Evolutionary conservation across 1,140 invertebrate genomes (phyloP).

Genomic region (Rhynchophorus ferrugineus): DNA sequence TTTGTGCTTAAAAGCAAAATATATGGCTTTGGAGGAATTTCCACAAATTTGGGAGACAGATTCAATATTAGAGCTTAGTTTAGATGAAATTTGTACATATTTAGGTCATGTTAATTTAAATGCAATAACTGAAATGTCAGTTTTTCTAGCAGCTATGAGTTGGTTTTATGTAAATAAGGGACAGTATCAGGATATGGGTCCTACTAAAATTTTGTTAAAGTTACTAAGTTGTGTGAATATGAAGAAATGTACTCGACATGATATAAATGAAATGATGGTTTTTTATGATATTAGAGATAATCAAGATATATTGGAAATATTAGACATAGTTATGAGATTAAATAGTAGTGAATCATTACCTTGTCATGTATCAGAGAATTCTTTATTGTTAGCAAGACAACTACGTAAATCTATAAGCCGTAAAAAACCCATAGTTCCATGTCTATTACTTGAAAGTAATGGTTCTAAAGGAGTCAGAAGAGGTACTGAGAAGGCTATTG

Average conservation of each 20-base stretch:
- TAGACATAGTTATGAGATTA: constrained; percentile 22
- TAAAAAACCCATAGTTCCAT: constrained; percentile 18
- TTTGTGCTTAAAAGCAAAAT: constrained; percentile 34
- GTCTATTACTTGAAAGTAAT: constrained; percentile 14
- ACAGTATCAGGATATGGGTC: constrained; percentile 9
- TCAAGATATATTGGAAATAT: constrained; percentile 19
- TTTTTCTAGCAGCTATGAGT: constrained; percentile 31
- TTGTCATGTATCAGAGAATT: constrained; percentile 3
- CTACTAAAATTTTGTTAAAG: constrained; percentile 13
- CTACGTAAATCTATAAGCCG: constrained; percentile 13
- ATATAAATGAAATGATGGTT: constrained; percentile 30
- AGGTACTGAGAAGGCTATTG: background rate
- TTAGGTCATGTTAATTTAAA: constrained; percentile 29
- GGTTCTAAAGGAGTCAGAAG: background rate
- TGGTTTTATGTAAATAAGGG: constrained; percentile 33
- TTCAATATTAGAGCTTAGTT: constrained; percentile 24
- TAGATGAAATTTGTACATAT: constrained; percentile 31
- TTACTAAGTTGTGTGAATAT: constrained; percentile 32
- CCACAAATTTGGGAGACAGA: constrained; percentile 23
- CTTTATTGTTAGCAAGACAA: constrained; percentile 8
- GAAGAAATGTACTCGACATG: constrained; percentile 18
- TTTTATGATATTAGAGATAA: constrained; percentile 28
- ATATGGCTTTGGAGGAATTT: constrained; percentile 31
- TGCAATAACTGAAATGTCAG: constrained; percentile 28
- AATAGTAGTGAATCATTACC: constrained; percentile 7